Conservation (phyloP, 2,888 invertebrate species). For the Aleiodes leptofemur region DNA sequence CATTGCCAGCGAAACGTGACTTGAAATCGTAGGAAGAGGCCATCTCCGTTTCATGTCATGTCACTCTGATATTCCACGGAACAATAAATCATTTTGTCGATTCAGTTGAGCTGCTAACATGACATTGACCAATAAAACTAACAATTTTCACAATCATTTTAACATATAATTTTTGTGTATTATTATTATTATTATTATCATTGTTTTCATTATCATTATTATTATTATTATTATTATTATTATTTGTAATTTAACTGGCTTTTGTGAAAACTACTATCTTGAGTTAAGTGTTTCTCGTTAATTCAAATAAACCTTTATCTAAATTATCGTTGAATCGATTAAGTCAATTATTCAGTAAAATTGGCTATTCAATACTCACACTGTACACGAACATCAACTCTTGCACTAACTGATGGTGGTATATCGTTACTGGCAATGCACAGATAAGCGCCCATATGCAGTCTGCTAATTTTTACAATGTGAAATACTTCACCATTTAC, state of each 20-base stretch:
- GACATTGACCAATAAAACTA: not conserved
- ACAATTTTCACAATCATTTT: slow-evolving; percentile 3
- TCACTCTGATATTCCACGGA: slow-evolving; percentile 29
- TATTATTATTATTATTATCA: too few species aligned
- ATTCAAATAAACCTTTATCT: slow-evolving; percentile 9
- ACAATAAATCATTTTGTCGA: slow-evolving; percentile 37
- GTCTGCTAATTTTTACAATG: slow-evolving; percentile 90
- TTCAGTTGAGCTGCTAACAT: slow-evolving; percentile 8
- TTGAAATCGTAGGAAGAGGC: slow-evolving; percentile 51
- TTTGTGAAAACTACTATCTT: not conserved
- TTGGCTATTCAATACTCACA: slow-evolving; percentile 64
- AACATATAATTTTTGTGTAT: not conserved
- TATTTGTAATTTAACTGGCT: too few species aligned
- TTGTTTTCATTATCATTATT: too few species aligned
- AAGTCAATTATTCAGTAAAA: not conserved
- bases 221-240: too few species aligned
- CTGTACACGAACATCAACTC: slow-evolving; percentile 70
- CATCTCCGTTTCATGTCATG: slow-evolving; percentile 46
- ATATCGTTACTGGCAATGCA: slow-evolving; percentile 96
- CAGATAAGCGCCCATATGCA: slow-evolving; percentile 94
- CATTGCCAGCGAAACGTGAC: slow-evolving; percentile 51
- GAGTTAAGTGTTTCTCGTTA: slow-evolving; percentile 7
- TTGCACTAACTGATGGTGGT: slow-evolving; percentile 88
- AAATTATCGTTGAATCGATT: not conserved
- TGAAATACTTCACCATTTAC: slow-evolving; percentile 91